phyloP scores from a whole-genome alignment of 1,140 invertebrate species.

The Neotoxoptera formosana region DNA sequence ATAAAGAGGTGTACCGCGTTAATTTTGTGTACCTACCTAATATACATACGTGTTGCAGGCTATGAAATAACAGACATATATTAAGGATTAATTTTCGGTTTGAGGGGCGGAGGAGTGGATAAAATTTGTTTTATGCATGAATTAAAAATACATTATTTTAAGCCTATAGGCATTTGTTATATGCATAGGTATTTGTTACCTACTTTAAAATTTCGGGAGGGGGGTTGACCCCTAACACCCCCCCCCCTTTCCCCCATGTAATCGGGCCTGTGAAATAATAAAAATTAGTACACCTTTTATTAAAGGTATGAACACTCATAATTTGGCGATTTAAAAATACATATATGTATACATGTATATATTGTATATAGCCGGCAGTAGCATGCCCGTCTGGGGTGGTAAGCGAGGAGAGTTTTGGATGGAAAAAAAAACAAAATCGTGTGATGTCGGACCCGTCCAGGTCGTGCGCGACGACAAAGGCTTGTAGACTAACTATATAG shows the following conservation, averaged over 20 bases:
- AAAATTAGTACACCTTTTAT: background rate
- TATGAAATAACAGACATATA: background rate
- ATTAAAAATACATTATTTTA: no score
- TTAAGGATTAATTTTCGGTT: no score
- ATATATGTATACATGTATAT: no score
- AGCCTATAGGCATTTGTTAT: no score
- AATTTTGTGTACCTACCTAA: no score
- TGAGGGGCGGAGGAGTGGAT: no score
- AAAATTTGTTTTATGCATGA: no score
- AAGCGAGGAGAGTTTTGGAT: background rate
- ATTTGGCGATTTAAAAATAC: constrained; percentile 3
- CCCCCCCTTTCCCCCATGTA: no score
- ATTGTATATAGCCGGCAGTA: background rate
- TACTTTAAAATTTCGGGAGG: no score
- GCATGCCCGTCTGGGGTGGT: background rate
- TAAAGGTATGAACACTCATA: background rate
- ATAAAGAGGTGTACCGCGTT: background rate
- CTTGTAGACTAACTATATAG: background rate
- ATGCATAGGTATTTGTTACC: no score
- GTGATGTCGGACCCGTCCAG: background rate
- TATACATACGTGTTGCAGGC: background rate
- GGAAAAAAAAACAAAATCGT: background rate
- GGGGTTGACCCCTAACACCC: no score
- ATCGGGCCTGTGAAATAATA: background rate
- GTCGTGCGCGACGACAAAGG: background rate